These are phyloP conservation scores for Cataglyphis altisquamis DNA, from an alignment of 2,888 invertebrate species.

Conservation along the genomic window DNA sequence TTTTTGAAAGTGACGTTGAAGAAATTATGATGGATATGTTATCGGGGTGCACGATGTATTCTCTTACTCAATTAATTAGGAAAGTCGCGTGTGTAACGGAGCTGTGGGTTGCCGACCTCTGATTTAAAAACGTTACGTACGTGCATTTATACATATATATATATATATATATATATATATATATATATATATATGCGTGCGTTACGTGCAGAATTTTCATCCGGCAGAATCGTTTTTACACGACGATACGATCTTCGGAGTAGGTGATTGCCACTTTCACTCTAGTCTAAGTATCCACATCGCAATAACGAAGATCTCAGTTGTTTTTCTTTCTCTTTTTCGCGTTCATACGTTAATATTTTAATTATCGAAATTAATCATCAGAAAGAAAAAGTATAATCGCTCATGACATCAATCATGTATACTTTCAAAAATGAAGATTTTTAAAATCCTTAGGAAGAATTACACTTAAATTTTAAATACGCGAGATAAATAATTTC, in stretches of 20 bases:
- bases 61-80: constrained; percentile 47
- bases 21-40: constrained; percentile 39
- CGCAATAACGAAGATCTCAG: constrained; percentile 30
- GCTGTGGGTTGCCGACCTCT: constrained; percentile 40
- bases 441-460: neutral
- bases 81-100: constrained; percentile 37
- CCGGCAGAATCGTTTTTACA: constrained; percentile 47
- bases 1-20: constrained; percentile 20
- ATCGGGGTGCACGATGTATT: constrained; percentile 17
- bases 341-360: neutral
- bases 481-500: neutral
- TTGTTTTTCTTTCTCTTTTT: constrained; percentile 20
- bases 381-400: neutral
- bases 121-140: constrained; percentile 21
- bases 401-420: too few species aligned
- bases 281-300: constrained; percentile 26
- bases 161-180: too few species aligned
- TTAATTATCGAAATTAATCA: constrained; percentile 6
- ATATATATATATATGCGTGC: neutral
- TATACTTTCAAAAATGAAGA: neutral
- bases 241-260: constrained; percentile 47
- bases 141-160: neutral
- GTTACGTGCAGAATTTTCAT: constrained; percentile 16
- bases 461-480: neutral
- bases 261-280: constrained; percentile 50